Evolutionary conservation across 23 tunicate species (phyloP), one percentile per base, ranked within the genome.

Genomic region (Halocynthia roretzi): DNA sequence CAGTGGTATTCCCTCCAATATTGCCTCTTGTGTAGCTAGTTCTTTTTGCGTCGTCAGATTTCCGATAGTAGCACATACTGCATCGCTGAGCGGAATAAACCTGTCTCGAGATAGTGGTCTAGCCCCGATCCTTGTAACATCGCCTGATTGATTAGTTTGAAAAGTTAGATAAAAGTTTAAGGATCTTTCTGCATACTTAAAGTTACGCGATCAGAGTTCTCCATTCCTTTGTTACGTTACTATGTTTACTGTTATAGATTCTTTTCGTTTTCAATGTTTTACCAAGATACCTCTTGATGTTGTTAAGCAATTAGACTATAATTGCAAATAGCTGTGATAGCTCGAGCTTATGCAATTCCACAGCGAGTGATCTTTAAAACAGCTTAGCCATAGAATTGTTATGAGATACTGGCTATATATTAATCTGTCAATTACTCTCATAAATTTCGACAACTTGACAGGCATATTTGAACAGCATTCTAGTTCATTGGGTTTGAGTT

Each of bases 101-200:
- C 19, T 40, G 22, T 65, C 70, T 11, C 70, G 0, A 6, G 19
- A 65, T 65, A 65, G 19, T 14, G 70, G 70, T 10, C 70, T 40
- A 65, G 70, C 70, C 22, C 70, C 70, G 15, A 65, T 65, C 10
- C 70, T 40, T 20, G 70, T 65, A 20, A 65, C 70, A 6, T 65
- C 70, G 31, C 70, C 70, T 65, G 19, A 65, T 20, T 65, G 31
- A 65, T 65, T 65, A 20, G n/a, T n/a, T n/a, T n/a, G n/a, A n/a
- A 65, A 20, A 65, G 22, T 65, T 15, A 15, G 31, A 11, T 65
- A 0, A 20, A 65, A 65, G 31, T 58, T 58, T 58, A 58, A 15
- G 63, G n/a, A 58, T 14, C 15, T 58, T 58, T 58, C 63, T 11
- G 19, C 0, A 65, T 65, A 15, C 31, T 10, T 7, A 63, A 10